Conservation (phyloP, 2,888 invertebrate species). For the Platycnemis pennipes region DNA sequence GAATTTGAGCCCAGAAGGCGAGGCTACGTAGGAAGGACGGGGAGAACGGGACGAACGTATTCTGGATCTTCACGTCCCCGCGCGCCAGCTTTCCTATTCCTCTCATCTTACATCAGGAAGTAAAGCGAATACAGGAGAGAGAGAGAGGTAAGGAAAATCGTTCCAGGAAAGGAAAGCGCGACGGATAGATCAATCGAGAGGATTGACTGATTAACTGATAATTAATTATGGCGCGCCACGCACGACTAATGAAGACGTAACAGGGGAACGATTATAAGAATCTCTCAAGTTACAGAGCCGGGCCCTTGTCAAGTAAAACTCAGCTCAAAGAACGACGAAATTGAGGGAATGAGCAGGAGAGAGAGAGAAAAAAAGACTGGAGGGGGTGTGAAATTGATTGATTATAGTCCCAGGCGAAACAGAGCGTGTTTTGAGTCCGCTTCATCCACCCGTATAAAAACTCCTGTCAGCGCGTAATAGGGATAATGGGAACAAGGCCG, state of each 20-base stretch:
- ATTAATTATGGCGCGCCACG: neutral
- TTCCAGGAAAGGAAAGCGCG: neutral
- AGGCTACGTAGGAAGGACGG: neutral
- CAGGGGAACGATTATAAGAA: neutral
- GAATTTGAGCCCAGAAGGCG: neutral
- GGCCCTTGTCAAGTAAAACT: neutral
- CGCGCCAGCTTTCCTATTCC: neutral
- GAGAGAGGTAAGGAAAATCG: neutral
- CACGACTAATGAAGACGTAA: constrained; percentile 24
- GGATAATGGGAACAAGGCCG: neutral
- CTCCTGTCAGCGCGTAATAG: neutral
- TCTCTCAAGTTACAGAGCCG: neutral
- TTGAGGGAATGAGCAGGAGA: neutral
- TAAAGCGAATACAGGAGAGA: neutral
- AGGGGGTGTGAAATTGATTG: constrained; percentile 7
- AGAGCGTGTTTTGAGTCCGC: neutral
- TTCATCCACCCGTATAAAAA: neutral
- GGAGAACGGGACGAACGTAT: neutral
- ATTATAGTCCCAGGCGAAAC: neutral
- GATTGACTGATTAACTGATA: neutral
- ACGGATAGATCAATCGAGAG: neutral
- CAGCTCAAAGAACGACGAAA: neutral
- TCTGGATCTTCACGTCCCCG: constrained; percentile 12
- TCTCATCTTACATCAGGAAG: neutral
- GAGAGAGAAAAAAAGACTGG: neutral